A percentile compares a stretch with the other conserved stretches of the same genome.
phyloP scores from a whole-genome alignment of 2,113 vertebrate genomes.

The Athene cunicularia region DNA sequence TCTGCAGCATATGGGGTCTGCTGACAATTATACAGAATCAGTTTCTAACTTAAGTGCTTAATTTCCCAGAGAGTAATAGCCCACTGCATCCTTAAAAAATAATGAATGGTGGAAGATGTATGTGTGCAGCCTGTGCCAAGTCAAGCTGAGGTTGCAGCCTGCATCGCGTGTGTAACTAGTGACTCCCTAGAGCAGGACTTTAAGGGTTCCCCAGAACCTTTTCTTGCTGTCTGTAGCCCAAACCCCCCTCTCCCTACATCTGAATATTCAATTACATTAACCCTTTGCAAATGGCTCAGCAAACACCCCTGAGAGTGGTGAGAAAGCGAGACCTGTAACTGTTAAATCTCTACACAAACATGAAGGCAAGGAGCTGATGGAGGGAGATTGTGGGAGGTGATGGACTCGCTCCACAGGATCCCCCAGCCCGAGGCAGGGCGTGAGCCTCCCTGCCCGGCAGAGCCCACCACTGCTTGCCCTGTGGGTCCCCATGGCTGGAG shows the following conservation, averaged over 20 bases:
- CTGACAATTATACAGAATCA: not conserved
- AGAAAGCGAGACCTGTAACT: not conserved
- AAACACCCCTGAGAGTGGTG: not conserved
- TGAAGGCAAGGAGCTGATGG: fast-evolving
- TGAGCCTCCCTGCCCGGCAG: not conserved
- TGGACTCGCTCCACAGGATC: not conserved
- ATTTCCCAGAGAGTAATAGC: not conserved
- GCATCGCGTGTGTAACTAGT: fast-evolving
- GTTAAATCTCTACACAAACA: not conserved
- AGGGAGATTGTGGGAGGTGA: not conserved
- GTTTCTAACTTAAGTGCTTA: not conserved
- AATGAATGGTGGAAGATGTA: not conserved
- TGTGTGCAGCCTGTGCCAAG: not conserved
- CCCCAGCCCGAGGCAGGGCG: not conserved
- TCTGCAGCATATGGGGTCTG: not conserved
- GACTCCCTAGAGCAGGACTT: not conserved
- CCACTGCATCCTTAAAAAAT: not conserved
- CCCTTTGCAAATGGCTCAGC: not conserved
- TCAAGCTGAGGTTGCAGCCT: not conserved
- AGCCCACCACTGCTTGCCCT: not conserved
- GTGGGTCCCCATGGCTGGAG: fast-evolving
- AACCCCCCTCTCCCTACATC: fast-evolving
- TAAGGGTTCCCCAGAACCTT: not conserved
- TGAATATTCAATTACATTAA: not conserved
- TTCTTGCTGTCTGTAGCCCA: not conserved